Conservation (phyloP, 2,797 vertebrate species). For the Neosalanx taihuensis region DNA sequence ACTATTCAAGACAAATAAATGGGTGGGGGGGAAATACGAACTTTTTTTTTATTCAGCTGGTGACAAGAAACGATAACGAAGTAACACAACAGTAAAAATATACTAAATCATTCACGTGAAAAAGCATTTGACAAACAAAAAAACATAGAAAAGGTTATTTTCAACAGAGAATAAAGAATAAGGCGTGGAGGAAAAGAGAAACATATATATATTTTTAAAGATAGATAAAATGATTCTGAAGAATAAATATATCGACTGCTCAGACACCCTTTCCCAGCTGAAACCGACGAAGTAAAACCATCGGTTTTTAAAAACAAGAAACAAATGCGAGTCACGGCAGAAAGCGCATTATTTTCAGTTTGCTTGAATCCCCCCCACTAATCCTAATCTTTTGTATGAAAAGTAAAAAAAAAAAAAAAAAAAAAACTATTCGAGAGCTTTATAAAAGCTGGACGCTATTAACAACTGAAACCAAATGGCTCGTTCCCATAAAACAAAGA, state of each 20-base stretch:
- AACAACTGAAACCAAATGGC: conserved; percentile 24
- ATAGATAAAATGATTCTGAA: conserved; percentile 41
- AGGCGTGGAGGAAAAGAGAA: not conserved
- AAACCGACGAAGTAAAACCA: conserved; percentile 19
- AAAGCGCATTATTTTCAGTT: conserved; percentile 9
- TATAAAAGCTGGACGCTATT: conserved; percentile 71
- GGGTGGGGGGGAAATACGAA: not conserved
- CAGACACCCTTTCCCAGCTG: conserved; percentile 34
- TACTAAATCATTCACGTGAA: not conserved
- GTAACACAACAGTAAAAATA: not conserved
- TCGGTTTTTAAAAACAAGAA: conserved; percentile 27
- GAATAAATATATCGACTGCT: conserved; percentile 67
- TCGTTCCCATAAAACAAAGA: conserved; percentile 45
- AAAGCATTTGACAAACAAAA: conserved; percentile 44
- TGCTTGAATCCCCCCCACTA: conserved; percentile 33
- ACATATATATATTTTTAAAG: conserved; percentile 15
- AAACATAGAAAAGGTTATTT: conserved; percentile 14
- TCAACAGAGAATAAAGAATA: conserved; percentile 23
- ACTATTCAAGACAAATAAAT: conserved; percentile 19
- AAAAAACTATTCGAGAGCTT: conserved; percentile 60
- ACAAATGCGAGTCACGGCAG: conserved; percentile 25
- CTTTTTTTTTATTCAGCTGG: not conserved
- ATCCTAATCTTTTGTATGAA: conserved; percentile 30
- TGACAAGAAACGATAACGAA: not conserved
- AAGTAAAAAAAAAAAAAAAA: conserved; percentile 26